Base-by-base conservation (phyloP, 2,113 vertebrate species). In the Pterocles orientalis region DNA sequence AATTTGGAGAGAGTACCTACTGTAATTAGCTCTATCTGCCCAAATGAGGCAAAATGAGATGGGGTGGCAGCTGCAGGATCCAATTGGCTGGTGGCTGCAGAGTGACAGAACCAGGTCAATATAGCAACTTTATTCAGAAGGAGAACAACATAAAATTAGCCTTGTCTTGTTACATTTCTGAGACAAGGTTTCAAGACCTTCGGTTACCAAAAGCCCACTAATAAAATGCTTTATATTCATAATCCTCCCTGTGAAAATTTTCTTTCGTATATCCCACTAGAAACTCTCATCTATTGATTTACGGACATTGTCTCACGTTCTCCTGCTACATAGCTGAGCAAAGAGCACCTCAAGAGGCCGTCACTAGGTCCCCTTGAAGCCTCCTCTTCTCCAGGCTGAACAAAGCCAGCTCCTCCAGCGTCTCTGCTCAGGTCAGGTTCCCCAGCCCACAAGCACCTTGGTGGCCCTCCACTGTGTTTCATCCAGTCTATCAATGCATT, bases 101-200 rank as follows among this genome's bases (percentile, higher is more conserved):
- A 95, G 61, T 93, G 96, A 96, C 95, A 96, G 92, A 95, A 96
- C 73, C 66, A 93, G 96, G 96, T 95, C 94, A 95, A 81, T 45
- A 45, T 3, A 73, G 77, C 88, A 83, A 72, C 73, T 88, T 82
- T 56, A 83, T 86, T 91, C 87, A 62, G 79, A 57, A 86, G 57
- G 64, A 66, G n/a, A 82, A 75, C 53, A 61, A 82, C 54, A 78
- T 15, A 87, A 92, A 84, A 95, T 92, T 72, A 94, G 50, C 65
- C 58, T 79, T 91, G 66, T 87, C 73, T 2, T 53, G 47, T 50
- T 76, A 36, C 28, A 58, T 82, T 92, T 89, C 53, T 50, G 28
- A 91, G 69, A 84, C n/a, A 89, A 87, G 62, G 53, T 61, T 92
- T 88, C 51, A 62, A 90, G 88, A 83, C 75, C 69, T 94, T 79